Conservation (phyloP, 2,888 invertebrate species). For the Leptarthrus brevirostris region DNA sequence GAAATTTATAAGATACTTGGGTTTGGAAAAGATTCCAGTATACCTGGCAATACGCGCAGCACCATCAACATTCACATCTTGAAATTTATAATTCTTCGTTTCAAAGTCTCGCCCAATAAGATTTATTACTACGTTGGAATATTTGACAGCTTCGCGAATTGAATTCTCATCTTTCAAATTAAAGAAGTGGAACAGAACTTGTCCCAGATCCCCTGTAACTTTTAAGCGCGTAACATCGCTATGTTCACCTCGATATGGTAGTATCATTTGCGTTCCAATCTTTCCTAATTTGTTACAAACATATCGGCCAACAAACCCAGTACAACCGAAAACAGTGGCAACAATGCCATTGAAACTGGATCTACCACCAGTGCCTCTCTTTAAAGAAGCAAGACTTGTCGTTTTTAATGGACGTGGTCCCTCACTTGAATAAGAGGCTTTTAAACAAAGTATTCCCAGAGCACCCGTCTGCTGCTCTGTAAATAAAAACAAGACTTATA, state of each 20-base stretch:
- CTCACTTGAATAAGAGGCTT: constrained; percentile 61
- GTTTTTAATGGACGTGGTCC: constrained; percentile 65
- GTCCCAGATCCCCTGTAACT: constrained; percentile 93
- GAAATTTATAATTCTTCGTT: constrained; percentile 87
- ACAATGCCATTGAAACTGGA: constrained; percentile 97
- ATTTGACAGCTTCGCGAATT: constrained; percentile 84
- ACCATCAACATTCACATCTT: constrained; percentile 89
- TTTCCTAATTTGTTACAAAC: constrained; percentile 92
- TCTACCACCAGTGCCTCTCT: constrained; percentile 89
- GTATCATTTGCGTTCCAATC: constrained; percentile 85
- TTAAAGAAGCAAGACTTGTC: constrained; percentile 76
- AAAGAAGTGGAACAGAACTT: constrained; percentile 90
- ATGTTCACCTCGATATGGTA: constrained; percentile 91
- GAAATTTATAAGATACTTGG: background rate
- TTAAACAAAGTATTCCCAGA: constrained; percentile 62
- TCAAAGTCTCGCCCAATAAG: constrained; percentile 92
- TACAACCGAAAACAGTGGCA: constrained; percentile 96
- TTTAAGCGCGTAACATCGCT: constrained; percentile 83
- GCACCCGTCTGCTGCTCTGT: constrained; percentile 62
- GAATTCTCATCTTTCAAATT: constrained; percentile 87
- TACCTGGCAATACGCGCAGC: constrained; percentile 84
- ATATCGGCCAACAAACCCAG: constrained; percentile 89
- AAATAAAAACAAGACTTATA: constrained; percentile 36
- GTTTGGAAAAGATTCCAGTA: background rate
- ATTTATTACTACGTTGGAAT: constrained; percentile 98